Conservation (phyloP, 2,888 invertebrate species). For the Troglohyphantes excavatus region DNA sequence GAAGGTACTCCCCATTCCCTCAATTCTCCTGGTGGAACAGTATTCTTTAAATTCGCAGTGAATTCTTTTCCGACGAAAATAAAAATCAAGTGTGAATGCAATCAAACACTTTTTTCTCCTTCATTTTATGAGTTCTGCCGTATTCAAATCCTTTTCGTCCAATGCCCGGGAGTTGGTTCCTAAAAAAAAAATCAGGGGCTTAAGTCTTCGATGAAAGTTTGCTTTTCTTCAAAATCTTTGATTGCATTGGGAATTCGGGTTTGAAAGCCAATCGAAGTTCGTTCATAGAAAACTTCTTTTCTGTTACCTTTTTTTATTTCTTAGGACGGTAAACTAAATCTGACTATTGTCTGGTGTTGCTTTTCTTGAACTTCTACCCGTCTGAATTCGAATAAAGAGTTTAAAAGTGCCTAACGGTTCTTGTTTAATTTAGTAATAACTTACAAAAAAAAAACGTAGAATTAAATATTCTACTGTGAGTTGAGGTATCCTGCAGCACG, state of each 20-base stretch:
- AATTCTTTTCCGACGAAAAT: constrained; percentile 25
- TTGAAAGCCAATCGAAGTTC: constrained; percentile 52
- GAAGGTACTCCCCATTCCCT: background rate
- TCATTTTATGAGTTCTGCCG: constrained; percentile 16
- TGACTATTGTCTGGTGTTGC: too few species aligned
- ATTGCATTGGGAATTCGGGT: constrained; percentile 60
- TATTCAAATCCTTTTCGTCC: constrained; percentile 58
- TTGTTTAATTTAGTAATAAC: too few species aligned
- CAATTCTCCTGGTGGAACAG: constrained; percentile 3
- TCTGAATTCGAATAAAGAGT: too few species aligned
- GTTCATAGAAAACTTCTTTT: constrained; percentile 21
- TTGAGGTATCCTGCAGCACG: too few species aligned
- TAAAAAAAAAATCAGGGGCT: constrained; percentile 27
- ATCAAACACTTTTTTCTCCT: constrained; percentile 38
- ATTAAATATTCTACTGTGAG: too few species aligned
- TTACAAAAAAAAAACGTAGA: too few species aligned
- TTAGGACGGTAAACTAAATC: background rate
- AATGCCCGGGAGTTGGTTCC: constrained; percentile 14
- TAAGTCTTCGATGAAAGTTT: constrained; percentile 31
- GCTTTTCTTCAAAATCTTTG: constrained; percentile 56
- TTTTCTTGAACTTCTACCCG: too few species aligned
- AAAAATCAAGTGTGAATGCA: constrained; percentile 24
- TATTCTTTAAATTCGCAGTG: background rate
- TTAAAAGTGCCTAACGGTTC: too few species aligned
- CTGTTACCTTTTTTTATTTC: background rate